Conservation (phyloP, 2,113 vertebrate genomes). For the Gobius niger region DNA sequence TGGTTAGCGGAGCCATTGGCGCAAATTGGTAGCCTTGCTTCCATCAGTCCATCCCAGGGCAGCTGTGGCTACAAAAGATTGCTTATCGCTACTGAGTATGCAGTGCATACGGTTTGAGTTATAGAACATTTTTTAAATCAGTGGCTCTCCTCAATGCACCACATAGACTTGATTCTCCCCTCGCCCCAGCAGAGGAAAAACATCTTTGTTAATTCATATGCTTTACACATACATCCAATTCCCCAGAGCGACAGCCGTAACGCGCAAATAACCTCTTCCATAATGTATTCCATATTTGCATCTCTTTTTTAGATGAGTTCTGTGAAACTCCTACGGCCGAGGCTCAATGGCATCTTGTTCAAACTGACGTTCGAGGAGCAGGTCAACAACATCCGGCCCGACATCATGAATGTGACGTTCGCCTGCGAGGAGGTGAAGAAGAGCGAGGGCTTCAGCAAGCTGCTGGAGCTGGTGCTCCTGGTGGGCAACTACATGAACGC, state of each 20-base stretch:
- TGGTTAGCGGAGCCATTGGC: too few relatives aligned
- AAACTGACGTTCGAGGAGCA: constrained; percentile 95
- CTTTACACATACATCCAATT: neutral
- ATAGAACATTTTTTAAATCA: too few relatives aligned
- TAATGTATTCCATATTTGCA: neutral
- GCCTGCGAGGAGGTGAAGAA: constrained; percentile 97
- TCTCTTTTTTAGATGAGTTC: constrained; percentile 86
- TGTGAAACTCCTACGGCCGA: constrained; percentile 88
- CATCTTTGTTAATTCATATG: neutral
- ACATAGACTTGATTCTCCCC: too few relatives aligned
- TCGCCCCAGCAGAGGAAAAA: too few relatives aligned
- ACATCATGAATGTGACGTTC: constrained; percentile 93
- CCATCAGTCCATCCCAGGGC: too few relatives aligned
- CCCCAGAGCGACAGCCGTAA: neutral
- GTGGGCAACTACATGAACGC: constrained; percentile 99
- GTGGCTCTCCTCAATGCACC: too few relatives aligned
- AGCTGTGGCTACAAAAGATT: too few relatives aligned
- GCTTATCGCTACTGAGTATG: too few relatives aligned
- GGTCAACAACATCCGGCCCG: constrained; percentile 93
- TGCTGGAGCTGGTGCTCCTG: constrained; percentile 89
- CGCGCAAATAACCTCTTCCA: neutral
- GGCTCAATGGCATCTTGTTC: constrained; percentile 92
- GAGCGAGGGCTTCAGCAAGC: constrained; percentile 86
- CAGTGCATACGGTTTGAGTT: too few relatives aligned
- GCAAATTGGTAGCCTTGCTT: too few relatives aligned